A percentile compares a stretch with the other conserved stretches of the same genome.
Evolutionary conservation across 2,797 vertebrate genomes (phyloP).

Genomic region (Brotogeris chrysoptera): DNA sequence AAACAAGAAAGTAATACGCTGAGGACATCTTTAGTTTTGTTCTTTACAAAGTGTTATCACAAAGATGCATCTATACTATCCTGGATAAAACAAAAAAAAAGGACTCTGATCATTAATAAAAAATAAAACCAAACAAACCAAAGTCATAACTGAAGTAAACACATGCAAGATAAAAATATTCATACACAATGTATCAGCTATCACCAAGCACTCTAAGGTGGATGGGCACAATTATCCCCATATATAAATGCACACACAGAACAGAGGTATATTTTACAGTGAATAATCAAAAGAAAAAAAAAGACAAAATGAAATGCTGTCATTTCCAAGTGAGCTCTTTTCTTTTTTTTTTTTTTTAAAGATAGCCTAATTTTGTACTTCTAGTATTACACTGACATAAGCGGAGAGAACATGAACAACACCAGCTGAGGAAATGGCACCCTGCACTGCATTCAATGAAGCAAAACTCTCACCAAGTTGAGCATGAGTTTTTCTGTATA

Average conservation of each 20-base stretch:
- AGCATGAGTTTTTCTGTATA: background rate
- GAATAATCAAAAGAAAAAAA: background rate
- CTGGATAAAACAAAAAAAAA: background rate
- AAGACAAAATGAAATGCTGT: background rate
- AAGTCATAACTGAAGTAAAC: background rate
- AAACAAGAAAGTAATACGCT: background rate
- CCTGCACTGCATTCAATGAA: slow-evolving; percentile 9
- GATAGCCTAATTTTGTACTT: background rate
- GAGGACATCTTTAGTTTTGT: background rate
- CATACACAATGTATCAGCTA: background rate
- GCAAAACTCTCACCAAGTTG: slow-evolving; percentile 46
- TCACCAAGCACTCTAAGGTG: background rate
- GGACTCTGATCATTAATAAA: background rate
- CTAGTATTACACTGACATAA: slow-evolving; percentile 16
- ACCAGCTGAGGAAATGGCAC: slow-evolving; percentile 41
- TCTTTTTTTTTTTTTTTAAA: background rate
- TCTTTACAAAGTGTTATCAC: background rate
- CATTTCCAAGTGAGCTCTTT: background rate
- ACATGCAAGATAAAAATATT: background rate
- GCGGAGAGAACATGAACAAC: slow-evolving; percentile 8
- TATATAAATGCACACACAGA: background rate
- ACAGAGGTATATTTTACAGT: background rate
- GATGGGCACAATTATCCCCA: background rate
- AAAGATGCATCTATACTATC: background rate
- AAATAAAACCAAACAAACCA: background rate